phyloP scores from a whole-genome alignment of 2,888 invertebrate genomes.

The Tinea pellionella region DNA sequence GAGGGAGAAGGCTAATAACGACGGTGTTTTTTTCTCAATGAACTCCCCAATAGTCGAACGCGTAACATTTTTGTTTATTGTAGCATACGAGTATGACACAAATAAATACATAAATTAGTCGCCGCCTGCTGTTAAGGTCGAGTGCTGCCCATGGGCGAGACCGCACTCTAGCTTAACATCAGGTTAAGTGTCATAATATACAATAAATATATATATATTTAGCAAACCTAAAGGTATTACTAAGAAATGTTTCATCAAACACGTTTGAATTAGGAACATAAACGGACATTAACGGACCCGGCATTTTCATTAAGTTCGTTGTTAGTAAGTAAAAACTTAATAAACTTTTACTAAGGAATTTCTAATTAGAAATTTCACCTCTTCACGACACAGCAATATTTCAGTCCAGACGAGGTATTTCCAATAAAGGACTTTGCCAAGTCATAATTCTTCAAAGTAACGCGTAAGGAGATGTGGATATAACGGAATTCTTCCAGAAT shows the following conservation, averaged over 20 bases:
- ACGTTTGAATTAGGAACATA: conserved; percentile 8
- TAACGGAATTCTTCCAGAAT: conserved; percentile 56
- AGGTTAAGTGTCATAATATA: no score
- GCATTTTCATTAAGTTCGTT: conserved; percentile 63
- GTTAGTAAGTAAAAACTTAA: conserved; percentile 66
- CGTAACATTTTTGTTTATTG: no score
- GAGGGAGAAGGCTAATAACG: no score
- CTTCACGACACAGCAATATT: conserved; percentile 69
- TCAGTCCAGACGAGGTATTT: conserved; percentile 68
- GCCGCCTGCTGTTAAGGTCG: no score
- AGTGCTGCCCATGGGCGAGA: no score
- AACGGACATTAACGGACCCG: conserved; percentile 36
- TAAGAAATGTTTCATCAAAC: not conserved
- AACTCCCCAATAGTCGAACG: no score
- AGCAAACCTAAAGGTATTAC: no score
- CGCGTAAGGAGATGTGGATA: conserved; percentile 68
- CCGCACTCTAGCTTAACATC: no score
- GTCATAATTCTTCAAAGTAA: conserved; percentile 69
- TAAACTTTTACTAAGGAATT: conserved; percentile 66
- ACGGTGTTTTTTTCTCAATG: no score
- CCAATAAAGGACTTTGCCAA: conserved; percentile 70
- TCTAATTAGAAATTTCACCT: conserved; percentile 69
- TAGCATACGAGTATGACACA: no score
- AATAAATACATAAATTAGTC: no score
- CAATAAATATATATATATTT: no score